These are phyloP conservation scores for Sminthurinus signatus DNA, from an alignment of 1,140 invertebrate species.

Conservation along the genomic window DNA sequence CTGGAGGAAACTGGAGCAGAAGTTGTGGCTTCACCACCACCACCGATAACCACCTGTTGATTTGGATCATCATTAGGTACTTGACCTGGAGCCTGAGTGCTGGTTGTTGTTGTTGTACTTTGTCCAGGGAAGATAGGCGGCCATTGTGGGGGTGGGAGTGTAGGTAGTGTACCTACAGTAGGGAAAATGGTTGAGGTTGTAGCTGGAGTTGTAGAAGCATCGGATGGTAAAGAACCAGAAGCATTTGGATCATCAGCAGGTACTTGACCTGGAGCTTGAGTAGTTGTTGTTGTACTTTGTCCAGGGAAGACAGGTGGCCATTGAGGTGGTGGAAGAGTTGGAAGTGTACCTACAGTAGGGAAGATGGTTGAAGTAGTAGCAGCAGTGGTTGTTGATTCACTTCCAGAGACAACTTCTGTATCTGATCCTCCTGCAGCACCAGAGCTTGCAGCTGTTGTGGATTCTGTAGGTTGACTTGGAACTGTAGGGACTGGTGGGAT, in stretches of 20 bases:
- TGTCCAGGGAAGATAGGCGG: background rate
- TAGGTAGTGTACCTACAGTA: no score
- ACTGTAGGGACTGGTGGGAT: conserved; percentile 6
- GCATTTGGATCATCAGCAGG: background rate
- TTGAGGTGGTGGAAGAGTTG: conserved; percentile 11
- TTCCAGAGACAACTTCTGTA: no score
- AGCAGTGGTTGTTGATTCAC: no score
- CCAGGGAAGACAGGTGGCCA: background rate
- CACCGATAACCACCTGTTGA: no score
- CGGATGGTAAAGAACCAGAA: background rate
- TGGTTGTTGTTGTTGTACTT: background rate
- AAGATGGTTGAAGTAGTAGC: no score
- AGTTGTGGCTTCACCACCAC: no score
- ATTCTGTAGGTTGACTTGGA: conserved; percentile 16
- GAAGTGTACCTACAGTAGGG: background rate
- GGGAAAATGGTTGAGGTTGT: background rate
- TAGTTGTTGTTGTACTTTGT: background rate
- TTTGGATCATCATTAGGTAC: conserved; percentile 1
- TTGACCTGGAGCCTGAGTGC: background rate
- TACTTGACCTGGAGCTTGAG: background rate
- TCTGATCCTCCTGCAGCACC: background rate
- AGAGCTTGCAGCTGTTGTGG: background rate
- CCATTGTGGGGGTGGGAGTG: background rate
- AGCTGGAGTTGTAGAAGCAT: no score
- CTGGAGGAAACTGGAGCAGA: background rate